Conservation (phyloP, 2,113 vertebrate species). For the Cebus imitator region DNA sequence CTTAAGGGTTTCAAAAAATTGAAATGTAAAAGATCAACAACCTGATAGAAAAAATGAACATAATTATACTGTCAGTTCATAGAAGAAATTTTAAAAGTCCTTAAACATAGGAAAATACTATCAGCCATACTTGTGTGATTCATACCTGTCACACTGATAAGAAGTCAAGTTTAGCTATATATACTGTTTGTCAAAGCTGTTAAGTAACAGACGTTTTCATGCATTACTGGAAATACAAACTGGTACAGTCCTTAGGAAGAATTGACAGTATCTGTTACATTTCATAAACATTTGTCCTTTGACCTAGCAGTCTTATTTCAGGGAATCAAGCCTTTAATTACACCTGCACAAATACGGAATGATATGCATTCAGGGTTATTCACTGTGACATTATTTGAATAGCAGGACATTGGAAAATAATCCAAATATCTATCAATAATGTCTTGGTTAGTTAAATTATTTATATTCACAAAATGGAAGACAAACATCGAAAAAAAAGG, state of each 20-base stretch:
- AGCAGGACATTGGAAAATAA: not conserved
- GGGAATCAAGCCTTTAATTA: not conserved
- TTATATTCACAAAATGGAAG: not conserved
- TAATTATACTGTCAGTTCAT: not conserved
- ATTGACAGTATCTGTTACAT: not conserved
- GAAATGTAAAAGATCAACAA: not conserved
- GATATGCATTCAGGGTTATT: not conserved
- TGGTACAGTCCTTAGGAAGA: not conserved
- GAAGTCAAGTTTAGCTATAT: not conserved
- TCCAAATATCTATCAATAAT: not conserved
- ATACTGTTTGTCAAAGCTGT: not conserved
- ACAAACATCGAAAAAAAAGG: not conserved
- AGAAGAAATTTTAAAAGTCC: not conserved
- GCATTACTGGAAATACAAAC: not conserved
- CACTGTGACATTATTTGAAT: not conserved
- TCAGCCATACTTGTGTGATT: not conserved
- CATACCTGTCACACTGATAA: not conserved
- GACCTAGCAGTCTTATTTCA: not conserved
- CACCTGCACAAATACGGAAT: not conserved
- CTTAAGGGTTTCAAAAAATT: not conserved
- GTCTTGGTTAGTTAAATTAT: not conserved
- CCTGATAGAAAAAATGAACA: not conserved
- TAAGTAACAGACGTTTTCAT: not conserved
- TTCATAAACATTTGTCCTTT: not conserved
- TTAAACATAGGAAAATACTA: not conserved